phyloP scores from a whole-genome alignment of 2,113 vertebrate species.

The Rafetus swinhoei region DNA sequence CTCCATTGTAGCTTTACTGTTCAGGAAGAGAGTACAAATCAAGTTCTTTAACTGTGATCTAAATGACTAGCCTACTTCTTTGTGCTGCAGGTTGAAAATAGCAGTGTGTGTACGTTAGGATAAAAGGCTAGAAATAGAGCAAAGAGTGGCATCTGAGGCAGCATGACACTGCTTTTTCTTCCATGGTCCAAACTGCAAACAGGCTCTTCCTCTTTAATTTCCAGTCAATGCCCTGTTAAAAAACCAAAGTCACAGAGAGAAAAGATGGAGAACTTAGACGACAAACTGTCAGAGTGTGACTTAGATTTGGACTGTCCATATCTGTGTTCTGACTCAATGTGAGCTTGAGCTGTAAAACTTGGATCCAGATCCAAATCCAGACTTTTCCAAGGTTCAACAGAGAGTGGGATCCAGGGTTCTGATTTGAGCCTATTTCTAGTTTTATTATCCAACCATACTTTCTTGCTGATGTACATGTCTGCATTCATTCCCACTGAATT shows the following conservation, averaged over 20 bases:
- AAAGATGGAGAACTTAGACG: neutral
- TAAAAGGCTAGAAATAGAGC: neutral
- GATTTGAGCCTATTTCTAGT: accelerated
- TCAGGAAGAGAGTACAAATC: neutral
- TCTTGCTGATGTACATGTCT: neutral
- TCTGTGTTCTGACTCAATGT: neutral
- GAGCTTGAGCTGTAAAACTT: neutral
- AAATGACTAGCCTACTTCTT: neutral
- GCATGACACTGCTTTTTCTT: neutral
- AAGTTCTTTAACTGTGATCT: neutral
- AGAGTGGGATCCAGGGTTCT: accelerated
- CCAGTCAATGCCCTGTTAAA: neutral
- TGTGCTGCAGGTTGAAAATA: neutral
- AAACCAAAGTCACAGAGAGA: neutral
- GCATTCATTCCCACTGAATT: neutral
- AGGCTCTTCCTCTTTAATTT: neutral
- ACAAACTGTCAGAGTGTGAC: neutral
- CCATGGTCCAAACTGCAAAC: neutral
- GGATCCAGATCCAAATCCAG: neutral
- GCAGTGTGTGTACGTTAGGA: neutral
- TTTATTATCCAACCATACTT: accelerated
- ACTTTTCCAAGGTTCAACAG: neutral
- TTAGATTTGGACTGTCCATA: neutral
- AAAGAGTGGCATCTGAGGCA: neutral
- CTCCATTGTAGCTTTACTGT: slow-evolving; percentile 1